Percentiles rank a stretch among this genome's conserved stretches.
phyloP scores from a whole-genome alignment of 2,888 invertebrate species.

The Phragmatobia fuliginosa region DNA sequence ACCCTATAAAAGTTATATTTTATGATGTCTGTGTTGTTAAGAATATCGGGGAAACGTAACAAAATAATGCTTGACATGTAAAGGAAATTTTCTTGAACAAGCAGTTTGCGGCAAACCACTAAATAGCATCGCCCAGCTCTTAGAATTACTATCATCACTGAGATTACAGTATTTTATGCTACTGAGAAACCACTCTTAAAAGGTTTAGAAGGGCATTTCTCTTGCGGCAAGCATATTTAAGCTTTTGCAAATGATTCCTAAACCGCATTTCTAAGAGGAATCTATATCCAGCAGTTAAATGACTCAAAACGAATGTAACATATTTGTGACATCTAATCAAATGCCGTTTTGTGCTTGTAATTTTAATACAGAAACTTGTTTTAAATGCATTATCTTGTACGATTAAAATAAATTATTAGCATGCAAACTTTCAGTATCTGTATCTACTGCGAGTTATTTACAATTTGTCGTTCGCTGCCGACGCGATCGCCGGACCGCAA shows the following conservation, averaged over 20 bases:
- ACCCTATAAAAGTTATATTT: constrained; percentile 36
- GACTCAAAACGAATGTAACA: no score
- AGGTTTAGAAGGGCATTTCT: constrained; percentile 44
- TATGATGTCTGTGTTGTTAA: constrained; percentile 43
- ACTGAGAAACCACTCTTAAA: constrained; percentile 59
- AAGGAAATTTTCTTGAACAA: constrained; percentile 65
- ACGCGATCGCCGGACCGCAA: constrained; percentile 68
- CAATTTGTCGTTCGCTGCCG: constrained; percentile 67
- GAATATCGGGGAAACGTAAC: constrained; percentile 41
- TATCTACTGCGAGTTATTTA: constrained; percentile 71
- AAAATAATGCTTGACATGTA: constrained; percentile 60
- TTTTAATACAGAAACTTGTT: constrained; percentile 34
- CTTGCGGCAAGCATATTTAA: constrained; percentile 3
- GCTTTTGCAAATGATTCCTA: background rate
- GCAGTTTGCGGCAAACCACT: constrained; percentile 73
- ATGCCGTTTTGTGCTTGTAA: constrained; percentile 7
- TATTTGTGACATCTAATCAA: background rate
- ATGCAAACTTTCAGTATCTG: constrained; percentile 56
- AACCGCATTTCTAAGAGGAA: background rate
- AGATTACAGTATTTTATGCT: constrained; percentile 61
- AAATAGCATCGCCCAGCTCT: constrained; percentile 62
- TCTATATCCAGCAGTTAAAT: no score
- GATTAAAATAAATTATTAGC: constrained; percentile 61
- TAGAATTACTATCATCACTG: constrained; percentile 61
- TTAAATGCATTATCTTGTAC: constrained; percentile 53